Percentiles rank a stretch among this genome's conserved stretches.
Conservation (phyloP, 2,888 invertebrate species). For the Sphaerophoria rueppellii region DNA sequence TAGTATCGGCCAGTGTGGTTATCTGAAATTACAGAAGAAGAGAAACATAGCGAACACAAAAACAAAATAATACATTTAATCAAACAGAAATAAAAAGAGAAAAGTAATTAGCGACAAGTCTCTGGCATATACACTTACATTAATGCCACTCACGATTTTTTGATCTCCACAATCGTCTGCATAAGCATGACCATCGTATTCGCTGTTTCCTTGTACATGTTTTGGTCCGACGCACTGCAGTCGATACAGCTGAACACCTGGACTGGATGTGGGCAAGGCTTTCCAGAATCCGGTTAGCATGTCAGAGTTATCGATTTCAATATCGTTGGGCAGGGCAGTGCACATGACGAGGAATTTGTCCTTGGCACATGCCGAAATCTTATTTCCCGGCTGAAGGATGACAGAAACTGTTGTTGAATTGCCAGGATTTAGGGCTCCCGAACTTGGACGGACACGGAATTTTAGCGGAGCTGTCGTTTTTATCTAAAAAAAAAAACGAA, state of each 20-base stretch:
- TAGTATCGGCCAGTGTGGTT: conserved; percentile 80
- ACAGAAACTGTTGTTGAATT: conserved; percentile 87
- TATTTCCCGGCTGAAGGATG: conserved; percentile 89
- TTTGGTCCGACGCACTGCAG: conserved; percentile 84
- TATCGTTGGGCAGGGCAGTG: conserved; percentile 85
- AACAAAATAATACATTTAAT: not conserved
- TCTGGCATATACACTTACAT: conserved; percentile 36
- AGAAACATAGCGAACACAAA: conserved; percentile 5
- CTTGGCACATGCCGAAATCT: conserved; percentile 86
- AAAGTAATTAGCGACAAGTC: no score
- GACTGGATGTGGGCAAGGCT: conserved; percentile 83
- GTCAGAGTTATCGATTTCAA: conserved; percentile 83
- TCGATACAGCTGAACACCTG: conserved; percentile 87
- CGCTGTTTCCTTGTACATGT: conserved; percentile 33
- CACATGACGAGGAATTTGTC: conserved; percentile 96
- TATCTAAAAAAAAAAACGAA: conserved; percentile 85
- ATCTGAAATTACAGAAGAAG: conserved; percentile 75
- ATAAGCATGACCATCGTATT: conserved; percentile 77
- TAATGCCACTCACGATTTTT: conserved; percentile 43
- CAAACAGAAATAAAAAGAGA: not conserved
- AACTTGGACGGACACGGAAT: conserved; percentile 95
- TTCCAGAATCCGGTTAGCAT: conserved; percentile 91
- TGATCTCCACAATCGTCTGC: conserved; percentile 76
- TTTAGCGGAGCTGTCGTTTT: conserved; percentile 98
- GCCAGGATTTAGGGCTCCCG: conserved; percentile 88